Percentiles rank a stretch among this genome's conserved stretches.
phyloP scores from a whole-genome alignment of 2,888 invertebrate genomes.

The Xanthorhoe designata region DNA sequence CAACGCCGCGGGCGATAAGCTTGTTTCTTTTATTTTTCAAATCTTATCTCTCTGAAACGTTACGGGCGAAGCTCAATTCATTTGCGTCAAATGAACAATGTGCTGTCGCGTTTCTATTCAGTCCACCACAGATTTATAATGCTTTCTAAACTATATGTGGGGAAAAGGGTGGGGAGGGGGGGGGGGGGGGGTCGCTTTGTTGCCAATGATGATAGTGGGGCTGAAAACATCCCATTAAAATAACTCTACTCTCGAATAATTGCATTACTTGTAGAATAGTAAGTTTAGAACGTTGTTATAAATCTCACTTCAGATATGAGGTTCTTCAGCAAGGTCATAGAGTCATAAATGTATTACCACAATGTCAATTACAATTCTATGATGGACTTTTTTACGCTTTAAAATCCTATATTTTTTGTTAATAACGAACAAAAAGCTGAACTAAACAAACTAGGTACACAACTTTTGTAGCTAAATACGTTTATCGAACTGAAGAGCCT shows the following conservation, averaged over 20 bases:
- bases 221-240: background rate
- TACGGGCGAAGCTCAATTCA: conserved; percentile 10
- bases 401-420: too few species aligned
- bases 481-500: too few species aligned
- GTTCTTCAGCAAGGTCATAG: background rate
- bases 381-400: too few species aligned
- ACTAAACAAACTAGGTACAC: too few species aligned
- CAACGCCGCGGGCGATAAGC: too few species aligned
- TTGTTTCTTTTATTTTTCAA: background rate
- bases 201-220: conserved; percentile 5
- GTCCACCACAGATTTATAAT: conserved; percentile 23
- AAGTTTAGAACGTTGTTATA: background rate
- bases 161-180: too few species aligned
- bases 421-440: too few species aligned
- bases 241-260: background rate
- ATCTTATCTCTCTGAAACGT: conserved; percentile 22
- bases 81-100: conserved; percentile 23
- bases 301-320: background rate
- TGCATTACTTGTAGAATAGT: background rate
- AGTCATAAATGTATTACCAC: too few species aligned
- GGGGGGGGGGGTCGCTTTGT: conserved; percentile 23
- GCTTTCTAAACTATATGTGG: conserved; percentile 25
- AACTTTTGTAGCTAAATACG: too few species aligned
- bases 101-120: conserved; percentile 22
- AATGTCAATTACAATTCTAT: too few species aligned